Conservation (phyloP, 1,140 invertebrate genomes). For the Dreissena polymorpha region DNA sequence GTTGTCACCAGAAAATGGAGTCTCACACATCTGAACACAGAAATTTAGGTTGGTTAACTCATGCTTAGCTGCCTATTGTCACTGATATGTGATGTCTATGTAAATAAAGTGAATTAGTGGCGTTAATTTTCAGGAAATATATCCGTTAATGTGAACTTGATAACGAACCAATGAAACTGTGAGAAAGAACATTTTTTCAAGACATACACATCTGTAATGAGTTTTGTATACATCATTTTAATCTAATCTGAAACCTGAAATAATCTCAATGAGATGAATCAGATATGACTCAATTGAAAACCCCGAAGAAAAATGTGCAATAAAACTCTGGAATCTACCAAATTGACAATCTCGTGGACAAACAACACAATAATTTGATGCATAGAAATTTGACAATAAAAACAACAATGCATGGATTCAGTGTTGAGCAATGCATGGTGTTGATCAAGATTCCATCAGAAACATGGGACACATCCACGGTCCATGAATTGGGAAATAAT, state of each 20-base stretch:
- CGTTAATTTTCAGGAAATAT: too few relatives aligned
- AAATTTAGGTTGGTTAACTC: conserved; percentile 1
- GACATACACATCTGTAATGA: too few relatives aligned
- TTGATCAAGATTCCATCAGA: conserved; percentile 34
- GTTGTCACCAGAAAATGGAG: conserved; percentile 41
- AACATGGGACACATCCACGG: not conserved
- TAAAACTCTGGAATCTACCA: conserved; percentile 44
- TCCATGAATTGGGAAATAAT: conserved; percentile 48
- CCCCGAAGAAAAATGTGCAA: not conserved
- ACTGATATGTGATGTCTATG: too few relatives aligned
- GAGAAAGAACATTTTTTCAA: too few relatives aligned
- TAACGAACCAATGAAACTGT: too few relatives aligned
- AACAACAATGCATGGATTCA: not conserved
- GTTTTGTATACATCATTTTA: too few relatives aligned
- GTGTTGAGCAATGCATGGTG: not conserved
- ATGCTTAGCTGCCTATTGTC: too few relatives aligned
- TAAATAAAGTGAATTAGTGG: too few relatives aligned
- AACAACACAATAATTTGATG: conserved; percentile 51
- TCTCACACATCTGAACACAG: conserved; percentile 6
- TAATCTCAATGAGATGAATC: too few relatives aligned
- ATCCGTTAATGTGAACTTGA: too few relatives aligned
- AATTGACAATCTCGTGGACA: conserved; percentile 41
- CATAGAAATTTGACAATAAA: conserved; percentile 53
- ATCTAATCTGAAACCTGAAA: too few relatives aligned
- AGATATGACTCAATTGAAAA: too few relatives aligned